Conservation (phyloP, 1,140 invertebrate species). For the Brachionus rubens region DNA sequence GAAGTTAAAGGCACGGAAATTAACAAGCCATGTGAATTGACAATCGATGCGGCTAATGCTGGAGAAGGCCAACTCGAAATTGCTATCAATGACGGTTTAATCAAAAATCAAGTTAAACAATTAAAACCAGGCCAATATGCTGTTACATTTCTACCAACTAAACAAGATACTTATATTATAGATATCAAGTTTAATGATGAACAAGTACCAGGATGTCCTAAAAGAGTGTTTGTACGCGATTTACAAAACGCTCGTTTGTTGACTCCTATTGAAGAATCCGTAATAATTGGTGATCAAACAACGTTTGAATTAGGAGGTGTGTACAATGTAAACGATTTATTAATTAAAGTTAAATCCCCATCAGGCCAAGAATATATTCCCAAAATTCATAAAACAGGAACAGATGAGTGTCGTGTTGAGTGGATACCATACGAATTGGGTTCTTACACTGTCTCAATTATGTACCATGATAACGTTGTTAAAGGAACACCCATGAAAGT, state of each 20-base stretch:
- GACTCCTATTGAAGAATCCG: neutral
- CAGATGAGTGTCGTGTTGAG: slow-evolving; percentile 71
- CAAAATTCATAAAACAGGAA: neutral
- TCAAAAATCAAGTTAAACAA: slow-evolving; percentile 46
- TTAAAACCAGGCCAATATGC: slow-evolving; percentile 11
- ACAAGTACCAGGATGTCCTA: slow-evolving; percentile 75
- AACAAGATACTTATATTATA: slow-evolving; percentile 83
- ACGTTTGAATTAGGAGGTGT: slow-evolving; percentile 2
- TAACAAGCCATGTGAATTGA: slow-evolving; percentile 28
- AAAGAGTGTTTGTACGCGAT: slow-evolving; percentile 25
- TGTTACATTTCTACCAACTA: slow-evolving; percentile 84
- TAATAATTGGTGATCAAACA: neutral
- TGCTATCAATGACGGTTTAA: slow-evolving; percentile 42
- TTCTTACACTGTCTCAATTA: slow-evolving; percentile 78
- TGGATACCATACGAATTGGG: slow-evolving; percentile 83
- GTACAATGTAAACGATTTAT: neutral
- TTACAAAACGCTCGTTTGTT: neutral
- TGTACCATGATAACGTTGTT: slow-evolving; percentile 83
- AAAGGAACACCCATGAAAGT: slow-evolving; percentile 85
- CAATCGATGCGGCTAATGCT: slow-evolving; percentile 89
- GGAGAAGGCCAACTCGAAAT: slow-evolving; percentile 66
- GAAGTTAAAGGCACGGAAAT: slow-evolving; percentile 13
- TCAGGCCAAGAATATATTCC: slow-evolving; percentile 17
- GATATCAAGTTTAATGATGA: slow-evolving; percentile 98
- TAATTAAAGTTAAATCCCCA: slow-evolving; percentile 30